A percentile compares a stretch with the other conserved stretches of the same genome.
phyloP scores from a whole-genome alignment of 2,113 vertebrate genomes.

The Neogobius melanostomus region DNA sequence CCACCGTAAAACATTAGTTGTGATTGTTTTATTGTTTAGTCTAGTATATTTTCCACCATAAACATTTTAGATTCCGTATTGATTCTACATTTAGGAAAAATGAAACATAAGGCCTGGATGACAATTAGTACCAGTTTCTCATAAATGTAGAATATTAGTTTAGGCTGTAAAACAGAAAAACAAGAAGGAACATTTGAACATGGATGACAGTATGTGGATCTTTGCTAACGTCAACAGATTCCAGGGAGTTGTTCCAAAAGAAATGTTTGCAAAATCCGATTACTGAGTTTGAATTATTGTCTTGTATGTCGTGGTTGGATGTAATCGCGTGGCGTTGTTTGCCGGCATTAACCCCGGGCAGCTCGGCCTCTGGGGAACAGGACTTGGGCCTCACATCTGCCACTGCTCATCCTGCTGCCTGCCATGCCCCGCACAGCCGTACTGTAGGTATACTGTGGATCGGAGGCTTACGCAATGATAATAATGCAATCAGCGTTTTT shows the following conservation, averaged over 20 bases:
- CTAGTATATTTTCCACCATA: too few species aligned
- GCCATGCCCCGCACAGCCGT: neutral
- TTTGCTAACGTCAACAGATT: too few species aligned
- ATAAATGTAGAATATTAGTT: too few species aligned
- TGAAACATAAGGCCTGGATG: too few species aligned
- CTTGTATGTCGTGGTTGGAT: slow-evolving; percentile 4
- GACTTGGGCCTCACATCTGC: slow-evolving; percentile 1
- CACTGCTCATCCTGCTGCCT: neutral
- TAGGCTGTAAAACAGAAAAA: too few species aligned
- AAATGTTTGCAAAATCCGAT: neutral
- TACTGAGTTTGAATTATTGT: slow-evolving; percentile 4
- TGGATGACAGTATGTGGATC: too few species aligned
- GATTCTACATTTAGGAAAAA: too few species aligned
- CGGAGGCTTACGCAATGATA: neutral
- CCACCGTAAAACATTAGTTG: too few species aligned
- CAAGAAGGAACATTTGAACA: too few species aligned
- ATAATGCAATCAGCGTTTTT: neutral
- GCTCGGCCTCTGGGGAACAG: neutral
- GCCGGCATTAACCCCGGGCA: neutral
- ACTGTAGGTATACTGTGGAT: neutral
- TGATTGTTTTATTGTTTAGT: too few species aligned
- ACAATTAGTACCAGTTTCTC: too few species aligned
- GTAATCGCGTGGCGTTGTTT: neutral
- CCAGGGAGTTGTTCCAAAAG: neutral
- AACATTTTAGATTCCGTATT: too few species aligned